These are phyloP conservation scores for Brachystomella parvula DNA, from an alignment of 1,140 invertebrate species.

Conservation along the genomic window DNA sequence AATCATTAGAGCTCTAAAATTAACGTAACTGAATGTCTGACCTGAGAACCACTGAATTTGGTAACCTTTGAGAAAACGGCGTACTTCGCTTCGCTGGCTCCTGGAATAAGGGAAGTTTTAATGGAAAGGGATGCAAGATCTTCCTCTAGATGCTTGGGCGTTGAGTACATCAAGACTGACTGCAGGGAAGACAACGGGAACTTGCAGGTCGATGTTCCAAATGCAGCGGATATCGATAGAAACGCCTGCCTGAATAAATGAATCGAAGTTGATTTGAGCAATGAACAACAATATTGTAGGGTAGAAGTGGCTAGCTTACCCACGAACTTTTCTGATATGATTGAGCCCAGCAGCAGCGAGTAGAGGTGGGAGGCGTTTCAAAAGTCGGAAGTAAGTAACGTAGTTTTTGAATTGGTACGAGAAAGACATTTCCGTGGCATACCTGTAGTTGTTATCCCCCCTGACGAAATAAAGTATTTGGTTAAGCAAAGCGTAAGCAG, in stretches of 20 bases:
- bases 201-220: conserved; percentile 27
- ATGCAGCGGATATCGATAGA: conserved; percentile 18
- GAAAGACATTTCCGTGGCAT: conserved; percentile 20
- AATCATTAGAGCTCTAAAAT: neutral
- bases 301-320: conserved; percentile 8
- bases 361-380: conserved; percentile 24
- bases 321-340: conserved; percentile 22
- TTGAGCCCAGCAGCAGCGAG: conserved; percentile 18
- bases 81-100: neutral
- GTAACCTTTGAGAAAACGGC: neutral
- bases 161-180: neutral
- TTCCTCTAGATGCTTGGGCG: neutral
- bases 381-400: conserved; percentile 24
- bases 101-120: neutral
- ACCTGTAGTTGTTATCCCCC: neutral
- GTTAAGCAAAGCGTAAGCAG: neutral
- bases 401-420: conserved; percentile 28
- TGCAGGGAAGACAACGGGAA: conserved; percentile 8
- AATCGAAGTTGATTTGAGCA: neutral
- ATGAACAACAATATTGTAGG: neutral
- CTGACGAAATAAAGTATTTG: conserved; percentile 4
- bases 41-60: neutral
- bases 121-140: neutral
- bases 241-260: conserved; percentile 19
- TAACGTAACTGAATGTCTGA: neutral